These are phyloP conservation scores for Hydrozoanthus gracilis DNA, from an alignment of 92 coral and sea anemone species.

Conservation along the genomic window DNA sequence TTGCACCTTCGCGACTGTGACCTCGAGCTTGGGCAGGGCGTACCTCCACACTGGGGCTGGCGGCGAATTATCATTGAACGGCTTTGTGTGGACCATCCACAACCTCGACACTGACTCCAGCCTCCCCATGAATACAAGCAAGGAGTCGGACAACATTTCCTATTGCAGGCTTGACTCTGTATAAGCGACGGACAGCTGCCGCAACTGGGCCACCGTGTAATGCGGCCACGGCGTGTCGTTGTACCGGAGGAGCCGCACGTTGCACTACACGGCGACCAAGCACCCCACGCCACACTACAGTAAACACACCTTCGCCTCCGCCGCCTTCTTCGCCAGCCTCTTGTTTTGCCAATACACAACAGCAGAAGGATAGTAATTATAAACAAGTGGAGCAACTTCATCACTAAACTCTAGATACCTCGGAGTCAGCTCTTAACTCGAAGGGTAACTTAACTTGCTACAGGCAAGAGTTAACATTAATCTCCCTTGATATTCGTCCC, in stretches of 20 bases:
- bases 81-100: constrained; percentile 73
- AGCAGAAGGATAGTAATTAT: background rate
- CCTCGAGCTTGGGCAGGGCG: constrained; percentile 67
- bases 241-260: constrained; percentile 48
- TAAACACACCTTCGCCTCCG: constrained; percentile 35
- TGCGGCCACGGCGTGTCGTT: constrained; percentile 29
- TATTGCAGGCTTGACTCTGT: constrained; percentile 66
- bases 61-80: constrained; percentile 59
- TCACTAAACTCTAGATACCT: background rate
- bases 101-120: constrained; percentile 86
- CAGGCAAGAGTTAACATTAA: too few relatives aligned
- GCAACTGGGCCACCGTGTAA: constrained; percentile 17
- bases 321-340: constrained; percentile 53
- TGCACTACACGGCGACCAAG: constrained; percentile 48
- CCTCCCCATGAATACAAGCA: constrained; percentile 76
- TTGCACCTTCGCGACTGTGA: too few relatives aligned
- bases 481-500: too few relatives aligned
- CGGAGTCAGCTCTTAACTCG: background rate
- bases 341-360: background rate
- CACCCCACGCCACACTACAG: constrained; percentile 46
- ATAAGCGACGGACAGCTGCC: constrained; percentile 27
- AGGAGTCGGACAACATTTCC: constrained; percentile 72
- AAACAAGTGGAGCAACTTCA: background rate
- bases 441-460: background rate
- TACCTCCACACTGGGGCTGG: constrained; percentile 77